phyloP scores from a whole-genome alignment of 64 coral and sea anemone species.

The Actinia equina region DNA sequence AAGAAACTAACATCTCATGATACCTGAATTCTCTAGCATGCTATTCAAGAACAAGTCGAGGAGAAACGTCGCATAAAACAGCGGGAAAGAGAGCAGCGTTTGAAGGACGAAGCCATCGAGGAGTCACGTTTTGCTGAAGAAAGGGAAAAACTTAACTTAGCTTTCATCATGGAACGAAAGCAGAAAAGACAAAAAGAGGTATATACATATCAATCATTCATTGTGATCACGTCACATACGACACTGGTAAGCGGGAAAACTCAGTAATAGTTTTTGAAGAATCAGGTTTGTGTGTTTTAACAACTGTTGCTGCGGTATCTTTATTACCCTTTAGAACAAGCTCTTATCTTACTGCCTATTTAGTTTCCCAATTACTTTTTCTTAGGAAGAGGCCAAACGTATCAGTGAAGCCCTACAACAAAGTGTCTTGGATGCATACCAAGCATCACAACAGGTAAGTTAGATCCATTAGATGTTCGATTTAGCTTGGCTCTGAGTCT shows the following conservation, averaged over 20 bases:
- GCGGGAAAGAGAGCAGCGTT: conserved; percentile 57
- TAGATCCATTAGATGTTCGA: neutral
- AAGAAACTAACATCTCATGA: neutral
- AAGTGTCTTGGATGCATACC: conserved; percentile 68
- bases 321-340: neutral
- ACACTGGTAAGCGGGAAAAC: too few relatives aligned
- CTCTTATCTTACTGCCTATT: neutral
- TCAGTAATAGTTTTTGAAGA: too few relatives aligned
- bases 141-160: conserved; percentile 49
- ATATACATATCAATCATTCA: neutral
- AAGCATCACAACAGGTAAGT: conserved; percentile 68
- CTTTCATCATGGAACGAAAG: conserved; percentile 56
- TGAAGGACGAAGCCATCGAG: conserved; percentile 73
- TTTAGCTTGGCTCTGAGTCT: neutral
- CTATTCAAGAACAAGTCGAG: conserved; percentile 91
- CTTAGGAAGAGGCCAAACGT: conserved; percentile 66
- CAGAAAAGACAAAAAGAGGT: conserved; percentile 76
- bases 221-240: too few relatives aligned
- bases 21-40: conserved; percentile 35
- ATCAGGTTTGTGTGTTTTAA: too few relatives aligned
- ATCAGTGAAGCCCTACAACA: conserved; percentile 49
- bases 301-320: neutral
- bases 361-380: neutral
- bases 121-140: conserved; percentile 51
- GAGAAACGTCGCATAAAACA: conserved; percentile 77